Conservation (phyloP, 2,888 invertebrate species). For the Nomada fucata region DNA sequence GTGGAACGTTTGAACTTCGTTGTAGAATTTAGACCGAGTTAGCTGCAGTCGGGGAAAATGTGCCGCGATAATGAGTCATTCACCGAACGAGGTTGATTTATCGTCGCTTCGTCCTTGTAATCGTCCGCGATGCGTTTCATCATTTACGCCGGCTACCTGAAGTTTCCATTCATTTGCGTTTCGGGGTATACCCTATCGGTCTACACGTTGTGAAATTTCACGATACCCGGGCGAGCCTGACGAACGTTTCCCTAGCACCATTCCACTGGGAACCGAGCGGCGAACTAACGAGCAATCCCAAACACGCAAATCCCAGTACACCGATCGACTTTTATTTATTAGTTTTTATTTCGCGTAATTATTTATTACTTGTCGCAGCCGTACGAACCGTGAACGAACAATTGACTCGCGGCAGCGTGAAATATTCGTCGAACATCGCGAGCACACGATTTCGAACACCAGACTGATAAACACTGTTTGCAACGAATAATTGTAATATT, state of each 20-base stretch:
- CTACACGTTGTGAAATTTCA: too few relatives aligned
- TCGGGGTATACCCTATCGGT: too few relatives aligned
- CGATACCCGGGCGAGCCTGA: too few relatives aligned
- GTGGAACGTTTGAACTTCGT: neutral
- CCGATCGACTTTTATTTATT: neutral
- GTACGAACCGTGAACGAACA: neutral
- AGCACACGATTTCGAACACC: conserved; percentile 28
- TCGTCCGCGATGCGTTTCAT: too few relatives aligned
- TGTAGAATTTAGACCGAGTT: neutral
- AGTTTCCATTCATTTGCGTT: too few relatives aligned
- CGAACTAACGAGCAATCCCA: neutral
- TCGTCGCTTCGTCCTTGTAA: too few relatives aligned
- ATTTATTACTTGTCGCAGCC: neutral
- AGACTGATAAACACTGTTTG: conserved; percentile 14
- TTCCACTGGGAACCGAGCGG: neutral
- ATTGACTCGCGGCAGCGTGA: neutral
- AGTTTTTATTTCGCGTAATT: too few relatives aligned
- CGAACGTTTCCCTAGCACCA: too few relatives aligned
- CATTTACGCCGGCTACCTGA: too few relatives aligned
- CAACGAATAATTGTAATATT: conserved; percentile 52
- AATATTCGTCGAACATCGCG: conserved; percentile 12
- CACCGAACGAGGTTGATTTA: neutral
- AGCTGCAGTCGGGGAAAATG: too few relatives aligned
- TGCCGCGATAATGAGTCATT: neutral
- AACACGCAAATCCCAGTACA: neutral